A percentile compares a stretch with the other conserved stretches of the same genome.
Evolutionary conservation across 2,113 vertebrate species (phyloP).

Genomic region (Mustela nigripes): DNA sequence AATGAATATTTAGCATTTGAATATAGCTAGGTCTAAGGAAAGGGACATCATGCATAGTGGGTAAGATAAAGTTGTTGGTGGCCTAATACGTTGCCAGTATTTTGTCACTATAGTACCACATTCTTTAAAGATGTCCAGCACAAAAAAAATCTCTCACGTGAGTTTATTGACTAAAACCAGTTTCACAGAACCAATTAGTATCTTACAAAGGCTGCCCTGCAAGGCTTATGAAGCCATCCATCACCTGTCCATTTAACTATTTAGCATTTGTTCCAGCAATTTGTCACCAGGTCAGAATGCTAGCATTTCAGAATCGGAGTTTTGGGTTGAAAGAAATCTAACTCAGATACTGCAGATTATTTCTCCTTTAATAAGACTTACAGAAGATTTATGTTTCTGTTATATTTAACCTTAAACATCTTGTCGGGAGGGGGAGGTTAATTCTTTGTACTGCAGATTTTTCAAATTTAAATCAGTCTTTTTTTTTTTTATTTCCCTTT

Average conservation of each 20-base stretch:
- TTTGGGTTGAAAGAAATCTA: slow-evolving; percentile 89
- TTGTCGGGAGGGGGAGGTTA: slow-evolving; percentile 79
- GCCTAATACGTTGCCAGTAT: slow-evolving; percentile 79
- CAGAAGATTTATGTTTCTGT: slow-evolving; percentile 87
- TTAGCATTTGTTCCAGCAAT: slow-evolving; percentile 92
- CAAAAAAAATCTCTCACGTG: slow-evolving; percentile 84
- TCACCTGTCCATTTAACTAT: slow-evolving; percentile 92
- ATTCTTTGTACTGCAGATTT: slow-evolving; percentile 75
- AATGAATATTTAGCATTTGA: slow-evolving; percentile 49
- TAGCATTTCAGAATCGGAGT: slow-evolving; percentile 87
- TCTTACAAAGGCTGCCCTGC: slow-evolving; percentile 89
- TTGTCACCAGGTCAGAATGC: slow-evolving; percentile 91
- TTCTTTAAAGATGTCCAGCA: slow-evolving; percentile 86
- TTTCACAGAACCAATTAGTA: slow-evolving; percentile 92
- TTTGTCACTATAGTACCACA: slow-evolving; percentile 84
- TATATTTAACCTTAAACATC: slow-evolving; percentile 87
- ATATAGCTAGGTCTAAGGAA: slow-evolving; percentile 66
- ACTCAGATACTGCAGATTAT: slow-evolving; percentile 84
- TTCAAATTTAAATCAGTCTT: slow-evolving; percentile 75
- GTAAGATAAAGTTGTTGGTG: slow-evolving; percentile 82
- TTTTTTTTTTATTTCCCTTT: too few relatives aligned
- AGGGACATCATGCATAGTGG: slow-evolving; percentile 46
- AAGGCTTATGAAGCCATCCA: slow-evolving; percentile 91
- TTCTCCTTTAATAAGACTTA: slow-evolving; percentile 87
- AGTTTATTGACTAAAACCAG: slow-evolving; percentile 92